Conservation (phyloP, 2,797 vertebrate species). For the Heterohyrax brucei region DNA sequence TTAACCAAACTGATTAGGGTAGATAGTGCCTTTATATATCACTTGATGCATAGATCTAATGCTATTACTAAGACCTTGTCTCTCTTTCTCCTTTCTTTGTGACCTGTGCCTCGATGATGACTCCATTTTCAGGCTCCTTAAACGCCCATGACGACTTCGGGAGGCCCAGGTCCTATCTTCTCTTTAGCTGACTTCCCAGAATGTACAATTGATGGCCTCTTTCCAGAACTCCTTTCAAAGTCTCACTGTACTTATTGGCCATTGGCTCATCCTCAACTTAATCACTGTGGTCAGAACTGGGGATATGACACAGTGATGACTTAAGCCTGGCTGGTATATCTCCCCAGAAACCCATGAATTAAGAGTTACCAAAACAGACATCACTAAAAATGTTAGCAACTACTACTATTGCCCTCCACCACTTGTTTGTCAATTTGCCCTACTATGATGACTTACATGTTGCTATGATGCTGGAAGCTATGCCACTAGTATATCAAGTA, state of each 20-base stretch:
- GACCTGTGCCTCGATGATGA: neutral
- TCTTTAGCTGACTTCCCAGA: constrained; percentile 11
- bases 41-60: neutral
- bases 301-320: neutral
- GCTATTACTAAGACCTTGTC: neutral
- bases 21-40: neutral
- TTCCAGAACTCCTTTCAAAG: neutral
- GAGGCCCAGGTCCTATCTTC: neutral
- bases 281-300: neutral
- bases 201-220: neutral
- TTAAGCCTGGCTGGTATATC: neutral
- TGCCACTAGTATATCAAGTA: neutral
- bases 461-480: neutral
- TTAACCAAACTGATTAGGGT: neutral
- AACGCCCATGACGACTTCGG: neutral
- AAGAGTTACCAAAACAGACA: neutral
- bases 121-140: neutral
- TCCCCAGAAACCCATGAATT: neutral
- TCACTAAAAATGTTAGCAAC: neutral
- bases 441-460: neutral
- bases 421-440: neutral
- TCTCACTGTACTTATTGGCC: neutral
- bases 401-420: neutral
- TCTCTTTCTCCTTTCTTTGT: neutral
- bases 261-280: neutral